Conservation (phyloP, 1,140 invertebrate species). For the Ceratosolen solmsi region DNA sequence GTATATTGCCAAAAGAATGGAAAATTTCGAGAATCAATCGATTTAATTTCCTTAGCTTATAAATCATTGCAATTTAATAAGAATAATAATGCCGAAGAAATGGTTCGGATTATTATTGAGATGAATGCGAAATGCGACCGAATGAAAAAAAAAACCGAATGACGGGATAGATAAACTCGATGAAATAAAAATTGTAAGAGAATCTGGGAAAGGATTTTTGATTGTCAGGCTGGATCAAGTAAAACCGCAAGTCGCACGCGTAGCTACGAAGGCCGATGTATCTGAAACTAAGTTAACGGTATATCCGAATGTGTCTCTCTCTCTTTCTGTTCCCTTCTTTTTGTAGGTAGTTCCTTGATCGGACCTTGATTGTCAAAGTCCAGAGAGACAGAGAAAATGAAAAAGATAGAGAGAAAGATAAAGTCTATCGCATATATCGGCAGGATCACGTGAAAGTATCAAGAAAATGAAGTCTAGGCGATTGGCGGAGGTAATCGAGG, state of each 20-base stretch:
- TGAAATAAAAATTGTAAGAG: not conserved
- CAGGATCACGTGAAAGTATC: not conserved
- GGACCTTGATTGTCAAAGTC: not conserved
- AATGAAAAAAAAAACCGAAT: not conserved
- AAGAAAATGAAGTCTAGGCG: constrained; percentile 16
- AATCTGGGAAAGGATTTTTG: constrained; percentile 41
- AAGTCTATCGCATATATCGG: not conserved
- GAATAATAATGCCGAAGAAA: not conserved
- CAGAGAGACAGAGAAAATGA: not conserved
- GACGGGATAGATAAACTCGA: not conserved
- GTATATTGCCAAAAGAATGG: not conserved
- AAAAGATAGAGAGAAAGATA: not conserved
- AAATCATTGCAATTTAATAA: not conserved
- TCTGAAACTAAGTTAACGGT: constrained; percentile 49
- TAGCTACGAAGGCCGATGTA: not conserved
- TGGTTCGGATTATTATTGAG: not conserved
- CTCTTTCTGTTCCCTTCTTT: not conserved
- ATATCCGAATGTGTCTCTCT: not conserved
- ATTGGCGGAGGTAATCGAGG: constrained; percentile 1
- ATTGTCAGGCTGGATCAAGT: constrained; percentile 27
- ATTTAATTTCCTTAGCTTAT: not conserved
- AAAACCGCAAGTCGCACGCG: constrained; percentile 29
- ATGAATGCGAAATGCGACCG: not conserved
- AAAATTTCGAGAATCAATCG: not conserved
- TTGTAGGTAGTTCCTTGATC: not conserved